These are phyloP conservation scores for Heliconius erato DNA, from an alignment of 2,888 invertebrate genomes.

Conservation along the genomic window DNA sequence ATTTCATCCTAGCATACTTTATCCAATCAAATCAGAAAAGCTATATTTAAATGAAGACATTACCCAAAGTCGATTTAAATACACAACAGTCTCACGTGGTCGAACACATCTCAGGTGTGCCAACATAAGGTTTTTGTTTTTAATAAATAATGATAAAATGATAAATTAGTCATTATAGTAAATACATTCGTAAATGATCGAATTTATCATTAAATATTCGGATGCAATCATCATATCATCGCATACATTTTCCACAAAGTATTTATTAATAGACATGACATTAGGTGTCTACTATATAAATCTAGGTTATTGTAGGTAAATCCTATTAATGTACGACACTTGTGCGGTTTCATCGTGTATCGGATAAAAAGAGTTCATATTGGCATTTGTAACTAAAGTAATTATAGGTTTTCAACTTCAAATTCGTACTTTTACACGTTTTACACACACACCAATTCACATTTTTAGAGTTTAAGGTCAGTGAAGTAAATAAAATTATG, in stretches of 20 bases:
- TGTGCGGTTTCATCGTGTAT: slow-evolving; percentile 38
- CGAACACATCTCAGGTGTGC: no score
- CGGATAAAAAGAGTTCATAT: slow-evolving; percentile 35
- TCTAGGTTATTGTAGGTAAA: slow-evolving; percentile 44
- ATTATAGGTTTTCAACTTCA: background rate
- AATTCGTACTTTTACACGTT: no score
- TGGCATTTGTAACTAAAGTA: background rate
- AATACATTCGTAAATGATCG: background rate
- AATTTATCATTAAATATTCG: background rate
- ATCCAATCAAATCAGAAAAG: background rate
- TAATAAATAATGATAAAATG: background rate
- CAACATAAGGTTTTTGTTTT: no score
- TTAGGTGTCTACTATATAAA: slow-evolving; percentile 22
- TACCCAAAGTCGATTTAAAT: no score
- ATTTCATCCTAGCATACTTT: background rate
- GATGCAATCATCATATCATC: background rate
- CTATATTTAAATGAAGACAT: background rate
- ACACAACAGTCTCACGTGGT: no score
- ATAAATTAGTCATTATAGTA: background rate
- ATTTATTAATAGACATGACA: slow-evolving; percentile 38
- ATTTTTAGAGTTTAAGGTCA: no score
- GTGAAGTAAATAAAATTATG: background rate
- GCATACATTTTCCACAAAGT: slow-evolving; percentile 5
- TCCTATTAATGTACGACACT: slow-evolving; percentile 44
- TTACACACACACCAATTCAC: no score